Conservation (phyloP, 1,140 invertebrate genomes). For the Drosophila rufa region DNA sequence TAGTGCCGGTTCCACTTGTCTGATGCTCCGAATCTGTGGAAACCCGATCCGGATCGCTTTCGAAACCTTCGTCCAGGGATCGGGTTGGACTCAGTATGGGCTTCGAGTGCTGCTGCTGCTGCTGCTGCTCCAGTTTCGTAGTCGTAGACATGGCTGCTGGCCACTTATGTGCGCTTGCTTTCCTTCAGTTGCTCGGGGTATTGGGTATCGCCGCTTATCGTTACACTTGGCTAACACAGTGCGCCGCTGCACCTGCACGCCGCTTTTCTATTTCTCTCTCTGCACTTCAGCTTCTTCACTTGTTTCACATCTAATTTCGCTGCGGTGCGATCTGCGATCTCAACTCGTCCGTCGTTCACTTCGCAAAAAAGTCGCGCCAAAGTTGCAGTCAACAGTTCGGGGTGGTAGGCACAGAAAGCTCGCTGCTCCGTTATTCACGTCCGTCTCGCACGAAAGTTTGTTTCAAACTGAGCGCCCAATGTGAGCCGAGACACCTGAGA, state of each 20-base stretch:
- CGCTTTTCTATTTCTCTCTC: slow-evolving; percentile 55
- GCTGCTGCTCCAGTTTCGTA: slow-evolving; percentile 79
- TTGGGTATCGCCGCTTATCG: slow-evolving; percentile 61
- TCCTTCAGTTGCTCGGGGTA: slow-evolving; percentile 35
- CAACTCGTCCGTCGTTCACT: slow-evolving; percentile 42
- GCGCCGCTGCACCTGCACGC: slow-evolving; percentile 55
- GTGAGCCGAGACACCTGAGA: slow-evolving; percentile 12
- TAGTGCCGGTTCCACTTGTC: slow-evolving; percentile 76
- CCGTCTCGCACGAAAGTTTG: slow-evolving; percentile 77
- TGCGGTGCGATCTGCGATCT: slow-evolving; percentile 38
- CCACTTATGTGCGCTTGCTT: slow-evolving; percentile 26
- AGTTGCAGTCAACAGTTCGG: slow-evolving; percentile 39
- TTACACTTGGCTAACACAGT: slow-evolving; percentile 56
- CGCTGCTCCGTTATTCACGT: slow-evolving; percentile 56
- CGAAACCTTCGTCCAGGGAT: slow-evolving; percentile 85
- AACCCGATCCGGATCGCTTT: slow-evolving; percentile 85
- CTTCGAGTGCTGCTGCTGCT: slow-evolving; percentile 74
- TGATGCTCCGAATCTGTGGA: slow-evolving; percentile 85
- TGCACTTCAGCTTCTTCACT: slow-evolving; percentile 48
- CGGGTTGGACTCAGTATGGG: slow-evolving; percentile 85
- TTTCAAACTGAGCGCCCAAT: slow-evolving; percentile 62
- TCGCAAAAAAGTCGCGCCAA: slow-evolving; percentile 64
- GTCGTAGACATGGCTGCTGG: slow-evolving; percentile 66
- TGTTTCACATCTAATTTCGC: slow-evolving; percentile 55
- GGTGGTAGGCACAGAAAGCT: slow-evolving; percentile 21